Evolutionary conservation across 2,888 invertebrate genomes (phyloP).

Genomic region (Macrophya annulata): DNA sequence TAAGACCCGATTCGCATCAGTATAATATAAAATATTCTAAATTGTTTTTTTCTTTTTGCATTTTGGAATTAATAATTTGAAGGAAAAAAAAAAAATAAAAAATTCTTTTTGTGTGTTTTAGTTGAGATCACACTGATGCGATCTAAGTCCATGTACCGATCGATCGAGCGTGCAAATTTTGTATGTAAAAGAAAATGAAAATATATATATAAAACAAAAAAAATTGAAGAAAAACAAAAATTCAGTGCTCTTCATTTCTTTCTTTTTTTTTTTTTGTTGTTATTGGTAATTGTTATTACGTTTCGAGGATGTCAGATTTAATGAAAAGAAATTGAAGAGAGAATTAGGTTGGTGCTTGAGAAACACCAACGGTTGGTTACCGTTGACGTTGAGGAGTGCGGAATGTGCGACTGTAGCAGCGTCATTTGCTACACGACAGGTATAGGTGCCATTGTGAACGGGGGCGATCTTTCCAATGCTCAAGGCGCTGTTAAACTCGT

Average conservation of each 20-base stretch:
- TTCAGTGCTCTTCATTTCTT: neutral
- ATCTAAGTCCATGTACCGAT: neutral
- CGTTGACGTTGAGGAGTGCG: constrained; percentile 83
- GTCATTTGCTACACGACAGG: constrained; percentile 83
- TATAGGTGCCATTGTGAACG: constrained; percentile 83
- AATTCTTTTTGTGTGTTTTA: neutral
- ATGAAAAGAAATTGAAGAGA: constrained; percentile 23
- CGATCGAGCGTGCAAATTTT: constrained; percentile 25
- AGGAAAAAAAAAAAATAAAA: neutral
- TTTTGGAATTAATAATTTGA: neutral
- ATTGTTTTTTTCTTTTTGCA: no score
- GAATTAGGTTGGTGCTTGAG: constrained; percentile 62
- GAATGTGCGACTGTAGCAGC: constrained; percentile 83
- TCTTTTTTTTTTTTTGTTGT: neutral
- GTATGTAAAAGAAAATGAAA: neutral
- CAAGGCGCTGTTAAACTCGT: constrained; percentile 83
- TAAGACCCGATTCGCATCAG: constrained; percentile 21
- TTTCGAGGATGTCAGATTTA: neutral
- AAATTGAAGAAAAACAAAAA: neutral
- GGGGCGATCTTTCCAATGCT: constrained; percentile 83
- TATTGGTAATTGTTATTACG: neutral
- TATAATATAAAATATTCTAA: neutral
- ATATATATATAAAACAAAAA: neutral
- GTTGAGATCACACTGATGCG: neutral
- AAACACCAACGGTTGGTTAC: constrained; percentile 79